Conservation (phyloP, 2,888 invertebrate genomes). For the Hipparchia semele region DNA sequence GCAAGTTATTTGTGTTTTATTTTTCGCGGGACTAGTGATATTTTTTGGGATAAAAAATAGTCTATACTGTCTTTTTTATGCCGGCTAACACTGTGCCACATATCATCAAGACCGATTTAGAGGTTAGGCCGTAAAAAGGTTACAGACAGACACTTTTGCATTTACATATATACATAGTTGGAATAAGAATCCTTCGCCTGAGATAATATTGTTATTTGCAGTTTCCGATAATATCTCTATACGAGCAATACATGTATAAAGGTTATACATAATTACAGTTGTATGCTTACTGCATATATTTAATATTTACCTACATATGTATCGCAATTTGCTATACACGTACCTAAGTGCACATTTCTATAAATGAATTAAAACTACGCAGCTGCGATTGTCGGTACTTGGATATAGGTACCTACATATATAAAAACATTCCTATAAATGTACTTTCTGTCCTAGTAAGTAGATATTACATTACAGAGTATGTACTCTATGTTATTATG, state of each 20-base stretch:
- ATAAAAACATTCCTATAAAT: conserved; percentile 9
- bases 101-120: no score
- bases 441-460: neutral
- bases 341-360: neutral
- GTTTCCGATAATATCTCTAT: conserved; percentile 13
- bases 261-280: neutral
- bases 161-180: no score
- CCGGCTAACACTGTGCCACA: no score
- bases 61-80: no score
- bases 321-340: conserved; percentile 1
- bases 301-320: neutral
- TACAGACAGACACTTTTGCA: no score
- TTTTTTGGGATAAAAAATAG: no score
- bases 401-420: neutral
- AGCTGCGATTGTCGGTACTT: neutral
- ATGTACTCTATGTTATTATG: neutral
- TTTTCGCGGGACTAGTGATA: no score
- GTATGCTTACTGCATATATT: conserved; percentile 1
- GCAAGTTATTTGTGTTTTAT: no score
- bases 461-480: neutral
- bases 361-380: conserved; percentile 7
- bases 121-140: neutral
- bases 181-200: neutral
- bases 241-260: neutral
- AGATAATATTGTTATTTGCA: conserved; percentile 6